Evolutionary conservation across 2,113 vertebrate species (phyloP), one percentile per base, ranked within the genome.

Genomic region (Antechinus flavipes): DNA sequence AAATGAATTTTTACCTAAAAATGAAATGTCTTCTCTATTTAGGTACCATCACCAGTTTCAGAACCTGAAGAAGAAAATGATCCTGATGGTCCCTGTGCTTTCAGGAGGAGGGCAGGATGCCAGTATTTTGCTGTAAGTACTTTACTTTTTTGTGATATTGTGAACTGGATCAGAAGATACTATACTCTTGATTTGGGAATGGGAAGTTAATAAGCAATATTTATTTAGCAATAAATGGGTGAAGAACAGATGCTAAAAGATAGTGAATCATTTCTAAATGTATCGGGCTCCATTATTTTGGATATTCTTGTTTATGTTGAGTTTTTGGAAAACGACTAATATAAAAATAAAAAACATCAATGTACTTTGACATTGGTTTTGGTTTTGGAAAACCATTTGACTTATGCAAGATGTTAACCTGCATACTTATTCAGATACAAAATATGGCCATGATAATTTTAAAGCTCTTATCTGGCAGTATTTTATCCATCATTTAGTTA

Each of bases 51-150:
- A 89, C 99, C 99, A 26, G 98, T 98, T 16, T 99, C 99, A 3
- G 99, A 99, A 96, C 96, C 99, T 0, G 99, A 99, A 96, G 99
- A 99, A 98, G 99, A 99, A 97, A 99, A 99, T 47, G 99, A 99
- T 97, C 99, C 99, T 91, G 99, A 99, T 93, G 99, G 99, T 95
- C 96, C 98, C 16, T 99, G 99, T 98, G 99, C 99, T 98, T 99
- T 99, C 98, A 99, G 99, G 98, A 99, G 99, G 90, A 99, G 98
- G 98, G 99, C 99, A 96, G 99, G 99, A 98, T 99, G 99, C 98
- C 99, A 99, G 97, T 99, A 99, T 98, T 99, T 99, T 0, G 99
- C 99, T 98, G 99, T 99, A 98, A 99, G 99, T 96, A 96, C 84
- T 54, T n/a, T 42, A 54, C 91, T 91, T 95, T 42, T 94, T 93